Evolutionary conservation across 2,888 invertebrate genomes (phyloP).

Genomic region (Eupithecia abbreviata): DNA sequence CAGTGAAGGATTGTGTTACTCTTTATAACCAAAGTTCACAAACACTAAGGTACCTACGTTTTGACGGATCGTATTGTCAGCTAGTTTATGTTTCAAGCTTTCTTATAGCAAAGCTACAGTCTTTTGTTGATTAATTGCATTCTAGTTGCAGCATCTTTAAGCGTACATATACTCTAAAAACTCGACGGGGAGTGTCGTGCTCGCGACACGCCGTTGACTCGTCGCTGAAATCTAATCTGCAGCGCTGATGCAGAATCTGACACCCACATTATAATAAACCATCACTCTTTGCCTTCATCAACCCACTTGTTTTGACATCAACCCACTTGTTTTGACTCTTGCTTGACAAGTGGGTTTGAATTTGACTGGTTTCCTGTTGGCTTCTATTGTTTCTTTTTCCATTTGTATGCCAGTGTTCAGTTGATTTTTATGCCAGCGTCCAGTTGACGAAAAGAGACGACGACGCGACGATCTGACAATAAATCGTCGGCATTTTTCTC

Average conservation of each 20-base stretch:
- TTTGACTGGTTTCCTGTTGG: neutral
- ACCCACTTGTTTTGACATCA: slow-evolving; percentile 29
- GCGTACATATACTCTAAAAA: slow-evolving; percentile 33
- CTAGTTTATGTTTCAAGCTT: neutral
- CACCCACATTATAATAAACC: slow-evolving; percentile 26
- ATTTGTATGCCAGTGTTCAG: neutral
- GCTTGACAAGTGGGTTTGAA: neutral
- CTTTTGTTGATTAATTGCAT: no score
- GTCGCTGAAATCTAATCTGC: slow-evolving; percentile 68
- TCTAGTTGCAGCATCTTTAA: slow-evolving; percentile 34
- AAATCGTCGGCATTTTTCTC: neutral
- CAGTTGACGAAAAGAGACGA: neutral
- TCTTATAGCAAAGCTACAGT: neutral
- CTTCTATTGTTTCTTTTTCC: neutral
- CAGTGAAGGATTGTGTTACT: no score
- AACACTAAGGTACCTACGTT: no score
- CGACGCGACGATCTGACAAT: neutral
- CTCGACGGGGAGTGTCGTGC: slow-evolving; percentile 55
- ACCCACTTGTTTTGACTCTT: neutral
- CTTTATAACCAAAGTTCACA: no score
- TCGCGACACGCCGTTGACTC: slow-evolving; percentile 65
- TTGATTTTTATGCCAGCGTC: neutral
- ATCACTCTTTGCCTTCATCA: slow-evolving; percentile 20
- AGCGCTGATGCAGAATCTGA: slow-evolving; percentile 34
- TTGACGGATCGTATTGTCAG: neutral